Conservation (phyloP, 2,888 invertebrate genomes). For the Lamproptera curius region DNA sequence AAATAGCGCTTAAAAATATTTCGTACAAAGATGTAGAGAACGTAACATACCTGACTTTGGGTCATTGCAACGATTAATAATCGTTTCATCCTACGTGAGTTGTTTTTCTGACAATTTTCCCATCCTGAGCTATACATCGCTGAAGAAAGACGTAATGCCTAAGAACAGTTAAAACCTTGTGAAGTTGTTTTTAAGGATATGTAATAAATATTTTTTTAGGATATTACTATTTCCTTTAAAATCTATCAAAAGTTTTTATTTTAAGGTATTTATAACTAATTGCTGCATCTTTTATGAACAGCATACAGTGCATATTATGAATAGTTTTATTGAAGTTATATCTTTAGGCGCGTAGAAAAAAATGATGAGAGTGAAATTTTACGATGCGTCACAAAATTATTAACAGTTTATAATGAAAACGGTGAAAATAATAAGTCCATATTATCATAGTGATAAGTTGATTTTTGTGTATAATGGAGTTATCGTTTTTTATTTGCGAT, state of each 20-base stretch:
- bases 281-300: neutral
- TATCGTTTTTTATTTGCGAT: too few relatives aligned
- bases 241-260: neutral
- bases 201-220: neutral
- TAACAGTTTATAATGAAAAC: too few relatives aligned
- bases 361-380: too few relatives aligned
- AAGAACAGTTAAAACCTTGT: neutral
- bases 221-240: neutral
- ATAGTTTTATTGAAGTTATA: too few relatives aligned
- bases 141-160: conserved; percentile 32
- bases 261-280: neutral
- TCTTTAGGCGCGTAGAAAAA: too few relatives aligned
- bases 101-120: conserved; percentile 29
- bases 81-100: conserved; percentile 24
- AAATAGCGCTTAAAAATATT: too few relatives aligned
- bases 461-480: too few relatives aligned
- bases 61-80: conserved; percentile 30
- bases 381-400: too few relatives aligned
- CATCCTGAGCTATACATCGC: conserved; percentile 38
- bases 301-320: neutral
- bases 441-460: too few relatives aligned
- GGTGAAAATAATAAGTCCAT: too few relatives aligned
- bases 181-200: neutral
- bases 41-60: conserved; percentile 36
- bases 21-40: too few relatives aligned